Evolutionary conservation across 1,140 invertebrate species (phyloP).

Genomic region (Alviniconcha marisindica): DNA sequence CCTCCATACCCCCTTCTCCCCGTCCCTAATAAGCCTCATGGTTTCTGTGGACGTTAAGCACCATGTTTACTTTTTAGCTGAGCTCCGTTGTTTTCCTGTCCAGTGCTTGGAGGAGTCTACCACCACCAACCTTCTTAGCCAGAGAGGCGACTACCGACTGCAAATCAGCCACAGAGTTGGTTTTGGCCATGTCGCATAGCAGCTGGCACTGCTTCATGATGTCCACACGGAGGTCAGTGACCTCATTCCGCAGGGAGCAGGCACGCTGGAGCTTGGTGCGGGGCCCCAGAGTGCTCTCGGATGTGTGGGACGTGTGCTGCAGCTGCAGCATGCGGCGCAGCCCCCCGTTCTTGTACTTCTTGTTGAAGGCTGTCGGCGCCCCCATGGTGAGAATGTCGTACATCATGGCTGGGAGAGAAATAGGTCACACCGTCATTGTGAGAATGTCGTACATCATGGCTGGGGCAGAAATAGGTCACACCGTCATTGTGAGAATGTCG

Average conservation of each 20-base stretch:
- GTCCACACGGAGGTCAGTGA: slow-evolving; percentile 37
- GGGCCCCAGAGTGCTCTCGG: slow-evolving; percentile 58
- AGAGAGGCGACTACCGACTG: not conserved
- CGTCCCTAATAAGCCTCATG: too few relatives aligned
- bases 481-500: too few relatives aligned
- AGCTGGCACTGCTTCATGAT: not conserved
- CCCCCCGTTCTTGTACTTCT: slow-evolving; percentile 90
- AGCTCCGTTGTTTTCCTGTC: too few relatives aligned
- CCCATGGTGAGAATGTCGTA: slow-evolving; percentile 94
- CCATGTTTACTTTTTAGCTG: too few relatives aligned
- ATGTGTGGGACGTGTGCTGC: slow-evolving; percentile 81
- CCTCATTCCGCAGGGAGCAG: slow-evolving; percentile 63
- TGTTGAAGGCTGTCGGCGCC: slow-evolving; percentile 92
- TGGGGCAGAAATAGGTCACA: too few relatives aligned
- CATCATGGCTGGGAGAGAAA: slow-evolving; percentile 83
- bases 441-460: too few relatives aligned
- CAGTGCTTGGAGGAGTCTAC: too few relatives aligned
- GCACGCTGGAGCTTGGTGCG: slow-evolving; percentile 63
- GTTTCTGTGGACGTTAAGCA: too few relatives aligned
- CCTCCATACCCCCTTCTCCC: too few relatives aligned
- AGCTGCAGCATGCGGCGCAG: slow-evolving; percentile 89
- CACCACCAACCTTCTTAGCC: slow-evolving; percentile 22
- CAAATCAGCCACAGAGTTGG: not conserved
- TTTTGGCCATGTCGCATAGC: not conserved
- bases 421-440: too few relatives aligned